phyloP scores from a whole-genome alignment of 2,113 vertebrate genomes.

The Columbina picui region DNA sequence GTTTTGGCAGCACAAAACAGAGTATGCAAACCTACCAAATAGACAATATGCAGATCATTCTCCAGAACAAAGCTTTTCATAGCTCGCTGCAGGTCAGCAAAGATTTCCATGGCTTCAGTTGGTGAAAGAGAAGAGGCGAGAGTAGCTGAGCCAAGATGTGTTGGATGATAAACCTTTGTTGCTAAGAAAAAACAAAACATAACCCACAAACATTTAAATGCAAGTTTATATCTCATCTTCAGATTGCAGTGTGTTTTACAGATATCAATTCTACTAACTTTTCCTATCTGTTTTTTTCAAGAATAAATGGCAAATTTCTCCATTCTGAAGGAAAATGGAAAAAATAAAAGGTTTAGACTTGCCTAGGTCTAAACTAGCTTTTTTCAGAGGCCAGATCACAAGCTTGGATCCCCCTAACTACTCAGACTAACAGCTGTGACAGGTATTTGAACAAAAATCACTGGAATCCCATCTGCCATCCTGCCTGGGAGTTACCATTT shows the following conservation, averaged over 20 bases:
- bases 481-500: background rate
- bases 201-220: background rate
- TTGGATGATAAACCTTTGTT: slow-evolving; percentile 87
- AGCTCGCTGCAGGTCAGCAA: slow-evolving; percentile 95
- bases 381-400: background rate
- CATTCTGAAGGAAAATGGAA: background rate
- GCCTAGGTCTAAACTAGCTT: background rate
- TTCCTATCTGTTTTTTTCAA: background rate
- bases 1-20: background rate
- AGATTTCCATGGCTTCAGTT: slow-evolving; percentile 91
- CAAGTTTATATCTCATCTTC: background rate
- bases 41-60: slow-evolving; percentile 94
- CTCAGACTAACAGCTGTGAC: background rate
- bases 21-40: slow-evolving; percentile 83
- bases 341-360: background rate
- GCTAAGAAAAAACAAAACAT: background rate
- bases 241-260: background rate
- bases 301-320: background rate
- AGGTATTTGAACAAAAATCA: background rate
- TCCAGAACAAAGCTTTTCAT: slow-evolving; percentile 98
- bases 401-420: background rate
- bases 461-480: background rate
- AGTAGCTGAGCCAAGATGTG: slow-evolving; percentile 92
- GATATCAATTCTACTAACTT: background rate
- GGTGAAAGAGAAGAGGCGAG: slow-evolving; percentile 95